These are phyloP conservation scores for Ophioninae sp. DNA, from an alignment of 2,888 invertebrate genomes.

Conservation along the genomic window DNA sequence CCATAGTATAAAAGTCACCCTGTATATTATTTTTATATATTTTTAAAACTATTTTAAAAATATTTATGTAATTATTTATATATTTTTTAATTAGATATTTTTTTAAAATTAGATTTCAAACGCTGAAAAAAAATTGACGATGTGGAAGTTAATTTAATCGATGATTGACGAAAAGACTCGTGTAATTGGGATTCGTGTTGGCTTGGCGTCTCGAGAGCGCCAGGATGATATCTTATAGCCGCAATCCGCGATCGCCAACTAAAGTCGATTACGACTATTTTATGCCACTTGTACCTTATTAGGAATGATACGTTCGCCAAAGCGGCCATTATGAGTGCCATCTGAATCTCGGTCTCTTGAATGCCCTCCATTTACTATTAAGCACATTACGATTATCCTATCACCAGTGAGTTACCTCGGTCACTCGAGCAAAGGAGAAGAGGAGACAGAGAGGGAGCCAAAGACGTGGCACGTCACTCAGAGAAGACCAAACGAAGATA, in stretches of 20 bases:
- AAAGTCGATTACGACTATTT: constrained; percentile 80
- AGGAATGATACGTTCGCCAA: constrained; percentile 78
- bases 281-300: constrained; percentile 81
- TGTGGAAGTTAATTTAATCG: background rate
- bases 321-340: constrained; percentile 80
- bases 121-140: too few relatives aligned
- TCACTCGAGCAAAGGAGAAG: constrained; percentile 45
- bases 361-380: constrained; percentile 81
- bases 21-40: too few relatives aligned
- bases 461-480: background rate
- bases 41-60: too few relatives aligned
- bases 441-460: background rate
- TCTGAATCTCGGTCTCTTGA: constrained; percentile 80
- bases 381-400: constrained; percentile 81
- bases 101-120: too few relatives aligned
- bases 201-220: constrained; percentile 58
- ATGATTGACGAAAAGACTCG: background rate
- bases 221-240: constrained; percentile 71
- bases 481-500: constrained; percentile 11
- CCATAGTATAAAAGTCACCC: too few relatives aligned
- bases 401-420: constrained; percentile 73
- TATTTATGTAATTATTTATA: too few relatives aligned
- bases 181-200: constrained; percentile 10
- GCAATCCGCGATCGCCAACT: constrained; percentile 67
- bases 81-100: too few relatives aligned